Evolutionary conservation across 2,888 invertebrate genomes (phyloP), one percentile per base, ranked within the genome.

Genomic region (Caenorhabditis drosophilae): DNA sequence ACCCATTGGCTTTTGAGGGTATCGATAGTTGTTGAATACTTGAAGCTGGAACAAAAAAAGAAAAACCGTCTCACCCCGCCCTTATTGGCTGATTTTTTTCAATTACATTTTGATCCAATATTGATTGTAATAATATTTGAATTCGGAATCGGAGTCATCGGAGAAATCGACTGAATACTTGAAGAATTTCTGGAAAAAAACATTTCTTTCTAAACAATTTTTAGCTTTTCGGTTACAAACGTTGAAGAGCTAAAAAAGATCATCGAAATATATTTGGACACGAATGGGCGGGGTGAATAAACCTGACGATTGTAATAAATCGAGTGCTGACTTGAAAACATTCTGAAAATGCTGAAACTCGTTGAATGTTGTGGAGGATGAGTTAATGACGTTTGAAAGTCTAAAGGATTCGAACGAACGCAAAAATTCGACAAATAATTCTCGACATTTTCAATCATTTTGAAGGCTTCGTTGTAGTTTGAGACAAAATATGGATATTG

Each of bases 261-360:
- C 61, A 61, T 55, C n/a, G 61, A 61, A 11, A 61, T 22, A 20
- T 51, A 61, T 12, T 38, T n/a, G 6, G 61, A 55, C n/a, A 27
- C 46, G 42, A 61, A 61, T 4, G 61, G 61, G 12, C 61, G 16
- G 16, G 46, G 35, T 12, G 61, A 61, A 0, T 41, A 38, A 0
- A 46, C 36, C n/a, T 55, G 51, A 18, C 61, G 38, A 20, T 61
- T 61, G 35, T 55, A 61, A 41, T 61, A 61, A 20, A 51, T 31
- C 2, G 35, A 36, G 35, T 51, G 49, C 34, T 55, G 55, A 25
- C 55, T 45, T 4, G 40, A 42, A 54, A 55, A 61, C 61, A 61
- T 61, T 46, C 55, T 61, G 47, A 6, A 61, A 27, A 23, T 12
- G 25, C n/a, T n/a, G n/a, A n/a, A n/a, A n/a, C n/a, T n/a, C n/a